Percentiles rank a stretch among this genome's conserved stretches.
Evolutionary conservation across 2,797 vertebrate genomes (phyloP).

Genomic region (Sebastes itinus): DNA sequence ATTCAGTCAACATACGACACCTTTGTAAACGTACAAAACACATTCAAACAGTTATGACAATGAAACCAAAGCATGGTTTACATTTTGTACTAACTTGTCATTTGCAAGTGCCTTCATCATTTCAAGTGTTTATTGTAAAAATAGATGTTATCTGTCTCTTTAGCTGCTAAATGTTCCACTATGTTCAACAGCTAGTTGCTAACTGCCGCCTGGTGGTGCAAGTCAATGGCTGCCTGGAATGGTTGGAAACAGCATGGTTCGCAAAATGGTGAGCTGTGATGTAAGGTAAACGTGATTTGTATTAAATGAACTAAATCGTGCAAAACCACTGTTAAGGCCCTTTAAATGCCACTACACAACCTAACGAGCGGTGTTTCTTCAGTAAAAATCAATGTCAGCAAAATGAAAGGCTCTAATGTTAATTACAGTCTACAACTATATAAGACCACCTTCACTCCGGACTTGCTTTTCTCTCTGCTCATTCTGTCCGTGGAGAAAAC

Average conservation of each 20-base stretch:
- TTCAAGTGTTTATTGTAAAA: no score
- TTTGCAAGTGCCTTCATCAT: no score
- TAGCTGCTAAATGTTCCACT: background rate
- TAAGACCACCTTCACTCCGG: constrained; percentile 45
- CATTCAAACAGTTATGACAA: no score
- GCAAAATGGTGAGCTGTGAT: background rate
- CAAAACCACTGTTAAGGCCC: background rate
- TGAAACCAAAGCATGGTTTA: no score
- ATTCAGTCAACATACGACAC: no score
- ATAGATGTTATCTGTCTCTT: no score
- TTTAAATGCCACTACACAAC: constrained; percentile 20
- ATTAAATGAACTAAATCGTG: background rate
- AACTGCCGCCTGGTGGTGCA: background rate
- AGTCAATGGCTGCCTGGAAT: background rate
- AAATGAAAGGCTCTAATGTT: constrained; percentile 42
- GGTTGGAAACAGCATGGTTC: background rate
- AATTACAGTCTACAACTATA: constrained; percentile 54
- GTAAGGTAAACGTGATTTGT: background rate
- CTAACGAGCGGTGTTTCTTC: background rate
- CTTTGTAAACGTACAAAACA: no score
- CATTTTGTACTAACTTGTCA: no score
- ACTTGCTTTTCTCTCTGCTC: constrained; percentile 39
- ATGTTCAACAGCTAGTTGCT: background rate
- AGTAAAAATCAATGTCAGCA: constrained; percentile 25
- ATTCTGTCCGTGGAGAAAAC: constrained; percentile 58